Conservation (phyloP, 2,888 invertebrate species). For the Tiliacea citrago region DNA sequence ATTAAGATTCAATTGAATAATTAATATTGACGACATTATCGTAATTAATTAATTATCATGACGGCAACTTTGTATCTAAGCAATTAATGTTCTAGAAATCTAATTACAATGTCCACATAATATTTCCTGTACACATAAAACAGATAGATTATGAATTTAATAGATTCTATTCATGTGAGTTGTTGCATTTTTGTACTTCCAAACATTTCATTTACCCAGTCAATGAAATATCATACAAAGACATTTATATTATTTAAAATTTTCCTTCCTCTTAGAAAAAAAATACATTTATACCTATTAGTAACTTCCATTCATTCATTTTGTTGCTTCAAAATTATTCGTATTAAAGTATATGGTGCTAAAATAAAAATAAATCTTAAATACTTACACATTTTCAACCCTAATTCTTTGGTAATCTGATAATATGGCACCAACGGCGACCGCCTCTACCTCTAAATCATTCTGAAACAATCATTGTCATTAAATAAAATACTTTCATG, state of each 20-base stretch:
- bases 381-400: conserved; percentile 98
- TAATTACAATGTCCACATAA: conserved; percentile 12
- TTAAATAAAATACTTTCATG: conserved; percentile 14
- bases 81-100: background rate
- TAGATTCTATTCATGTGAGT: conserved; percentile 10
- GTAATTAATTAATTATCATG: background rate
- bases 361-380: background rate
- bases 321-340: background rate
- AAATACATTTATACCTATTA: background rate
- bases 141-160: background rate
- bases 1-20: background rate
- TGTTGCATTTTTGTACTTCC: background rate
- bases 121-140: conserved; percentile 8
- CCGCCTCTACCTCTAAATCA: conserved; percentile 95
- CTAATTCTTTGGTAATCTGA: conserved; percentile 99
- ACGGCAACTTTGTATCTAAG: background rate
- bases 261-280: background rate
- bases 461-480: conserved; percentile 86
- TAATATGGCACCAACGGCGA: conserved; percentile 99
- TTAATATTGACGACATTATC: background rate
- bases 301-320: background rate
- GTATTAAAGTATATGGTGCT: background rate
- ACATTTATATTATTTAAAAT: background rate
- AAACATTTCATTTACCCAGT: background rate
- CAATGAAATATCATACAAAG: background rate